Evolutionary conservation across 2,113 vertebrate genomes (phyloP).

Genomic region (Rhadina sibilatrix): DNA sequence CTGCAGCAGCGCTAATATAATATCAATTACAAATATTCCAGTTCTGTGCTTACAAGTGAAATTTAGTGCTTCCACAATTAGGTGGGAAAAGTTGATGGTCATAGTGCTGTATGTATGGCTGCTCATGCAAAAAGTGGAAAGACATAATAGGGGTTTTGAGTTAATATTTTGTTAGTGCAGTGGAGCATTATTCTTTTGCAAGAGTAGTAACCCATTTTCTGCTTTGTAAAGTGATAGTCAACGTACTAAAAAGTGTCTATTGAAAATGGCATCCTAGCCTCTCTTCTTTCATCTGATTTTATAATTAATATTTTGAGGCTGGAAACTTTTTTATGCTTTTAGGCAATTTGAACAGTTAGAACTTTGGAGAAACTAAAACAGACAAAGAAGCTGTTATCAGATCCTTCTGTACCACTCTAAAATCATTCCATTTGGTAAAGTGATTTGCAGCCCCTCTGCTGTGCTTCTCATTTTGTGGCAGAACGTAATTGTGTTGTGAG

Average conservation of each 20-base stretch:
- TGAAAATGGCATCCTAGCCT: background rate
- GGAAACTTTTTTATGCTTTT: background rate
- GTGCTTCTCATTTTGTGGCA: background rate
- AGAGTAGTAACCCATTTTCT: background rate
- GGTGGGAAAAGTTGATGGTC: background rate
- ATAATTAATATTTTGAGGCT: background rate
- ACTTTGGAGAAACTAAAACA: background rate
- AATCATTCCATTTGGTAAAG: constrained; percentile 19
- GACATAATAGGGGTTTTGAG: background rate
- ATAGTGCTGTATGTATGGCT: background rate
- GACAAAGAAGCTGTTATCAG: background rate
- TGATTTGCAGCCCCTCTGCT: background rate
- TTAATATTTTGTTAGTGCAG: background rate
- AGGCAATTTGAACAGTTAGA: background rate
- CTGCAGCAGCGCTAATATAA: background rate
- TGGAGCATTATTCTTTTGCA: background rate
- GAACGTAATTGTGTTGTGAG: background rate
- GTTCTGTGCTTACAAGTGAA: background rate
- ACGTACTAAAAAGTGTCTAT: background rate
- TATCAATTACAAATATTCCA: background rate
- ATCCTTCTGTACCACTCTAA: background rate
- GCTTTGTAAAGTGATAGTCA: background rate
- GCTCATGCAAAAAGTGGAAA: background rate
- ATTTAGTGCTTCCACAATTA: background rate
- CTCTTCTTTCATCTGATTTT: background rate